phyloP scores from a whole-genome alignment of 2,888 invertebrate species.

The Caenorhabditis sp. region DNA sequence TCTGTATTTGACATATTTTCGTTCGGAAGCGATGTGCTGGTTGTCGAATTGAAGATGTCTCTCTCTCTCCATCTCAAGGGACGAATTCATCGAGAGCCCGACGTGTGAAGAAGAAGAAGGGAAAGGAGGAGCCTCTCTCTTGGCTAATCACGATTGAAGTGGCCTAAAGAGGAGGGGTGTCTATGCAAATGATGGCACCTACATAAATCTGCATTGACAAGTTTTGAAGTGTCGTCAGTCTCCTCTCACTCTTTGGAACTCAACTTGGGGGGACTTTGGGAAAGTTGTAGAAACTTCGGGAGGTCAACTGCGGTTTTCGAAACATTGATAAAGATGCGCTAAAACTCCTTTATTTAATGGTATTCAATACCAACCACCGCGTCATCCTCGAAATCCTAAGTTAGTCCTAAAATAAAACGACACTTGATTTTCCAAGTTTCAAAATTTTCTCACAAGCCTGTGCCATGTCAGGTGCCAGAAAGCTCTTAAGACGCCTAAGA shows the following conservation, averaged over 20 bases:
- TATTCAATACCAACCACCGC: too few species aligned
- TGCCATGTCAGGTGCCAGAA: slow-evolving; percentile 7
- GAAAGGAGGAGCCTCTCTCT: slow-evolving; percentile 30
- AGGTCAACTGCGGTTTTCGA: too few species aligned
- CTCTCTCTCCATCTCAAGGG: slow-evolving; percentile 44
- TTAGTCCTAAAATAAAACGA: too few species aligned
- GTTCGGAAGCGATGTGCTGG: slow-evolving; percentile 3
- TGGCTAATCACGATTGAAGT: slow-evolving; percentile 54
- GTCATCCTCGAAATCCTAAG: too few species aligned
- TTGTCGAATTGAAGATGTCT: slow-evolving; percentile 40
- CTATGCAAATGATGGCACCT: slow-evolving; percentile 60
- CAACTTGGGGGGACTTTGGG: neutral
- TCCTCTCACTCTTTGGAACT: neutral
- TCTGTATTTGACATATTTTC: slow-evolving; percentile 56
- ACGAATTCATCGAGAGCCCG: slow-evolving; percentile 49
- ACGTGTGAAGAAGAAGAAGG: slow-evolving; percentile 46
- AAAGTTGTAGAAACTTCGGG: neutral
- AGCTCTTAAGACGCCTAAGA: neutral
- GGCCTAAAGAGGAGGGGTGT: slow-evolving; percentile 23
- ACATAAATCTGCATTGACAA: slow-evolving; percentile 65
- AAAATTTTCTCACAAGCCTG: neutral
- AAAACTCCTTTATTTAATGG: too few species aligned
- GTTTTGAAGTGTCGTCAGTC: slow-evolving; percentile 32
- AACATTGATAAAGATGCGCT: too few species aligned
- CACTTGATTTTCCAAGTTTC: slow-evolving; percentile 11